Base-by-base conservation (phyloP, 2,113 vertebrate species). In the Pyrgilauda ruficollis region DNA sequence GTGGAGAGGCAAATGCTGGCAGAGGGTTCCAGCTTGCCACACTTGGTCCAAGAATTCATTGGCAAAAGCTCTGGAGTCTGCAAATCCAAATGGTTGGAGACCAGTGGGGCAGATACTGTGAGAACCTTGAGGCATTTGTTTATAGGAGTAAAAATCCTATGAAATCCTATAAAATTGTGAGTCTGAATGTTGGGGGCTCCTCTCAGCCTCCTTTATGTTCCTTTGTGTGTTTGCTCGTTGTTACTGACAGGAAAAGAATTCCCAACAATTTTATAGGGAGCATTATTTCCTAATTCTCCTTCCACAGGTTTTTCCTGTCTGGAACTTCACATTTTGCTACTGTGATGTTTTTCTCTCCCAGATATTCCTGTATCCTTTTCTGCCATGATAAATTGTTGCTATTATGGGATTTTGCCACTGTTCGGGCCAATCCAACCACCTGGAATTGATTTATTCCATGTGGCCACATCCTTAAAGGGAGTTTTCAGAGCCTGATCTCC, bases 11-110 rank as follows among this genome's bases (percentile, higher is more conserved):
- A 78, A 27, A 75, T 0, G 0, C 33, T 63, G 61, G 21, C 23
- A 77, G 59, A 30, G 56, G 33, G 15, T 13, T 81, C 96, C 80
- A 84, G 64, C 56, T 94, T n/a, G 47, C 47, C 62, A 0, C 37
- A 10, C 21, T 43, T 26, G 68, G 80, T 96, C 83, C 72, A 37
- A 3, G 5, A 20, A 35, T 92, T 93, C 90, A 81, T 2, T 63
- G 89, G 80, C 35, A 94, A 92, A 84, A 83, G 31, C 44, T 93
- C 76, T 74, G 64, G 89, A 92, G 47, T 67, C 76, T 93, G 90
- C 56, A 61, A 23, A 73, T 26, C 61, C 55, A 64, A 76, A 13
- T 3, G 19, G 33, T 2, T 70, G 75, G 79, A 67, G 70, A 52
- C 3, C 58, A 20, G 16, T 21, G 50, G 55, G 89, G 59, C 67